Conservation (phyloP, 2,888 invertebrate species). For the Erebia aethiops region DNA sequence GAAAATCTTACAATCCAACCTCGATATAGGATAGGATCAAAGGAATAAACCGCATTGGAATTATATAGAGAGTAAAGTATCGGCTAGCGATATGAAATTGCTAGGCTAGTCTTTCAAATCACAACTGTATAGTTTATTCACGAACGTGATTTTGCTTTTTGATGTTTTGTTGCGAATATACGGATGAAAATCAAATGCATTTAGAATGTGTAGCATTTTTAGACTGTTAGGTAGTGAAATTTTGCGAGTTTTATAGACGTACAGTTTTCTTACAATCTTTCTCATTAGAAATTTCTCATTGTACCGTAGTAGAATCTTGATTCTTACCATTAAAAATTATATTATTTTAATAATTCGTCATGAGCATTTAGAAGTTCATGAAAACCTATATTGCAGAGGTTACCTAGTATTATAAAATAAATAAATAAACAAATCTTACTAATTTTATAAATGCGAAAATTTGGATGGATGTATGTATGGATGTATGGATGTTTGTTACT, state of each 20-base stretch:
- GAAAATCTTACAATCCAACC: constrained; percentile 35
- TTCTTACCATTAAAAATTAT: too few species aligned
- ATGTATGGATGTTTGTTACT: too few species aligned
- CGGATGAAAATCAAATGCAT: constrained; percentile 5
- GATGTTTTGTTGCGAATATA: constrained; percentile 6
- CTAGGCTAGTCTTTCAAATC: constrained; percentile 37
- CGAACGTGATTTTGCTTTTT: constrained; percentile 12
- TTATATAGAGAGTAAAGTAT: constrained; percentile 34
- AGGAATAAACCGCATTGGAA: constrained; percentile 38
- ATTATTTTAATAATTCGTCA: too few species aligned
- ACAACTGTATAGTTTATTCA: constrained; percentile 34
- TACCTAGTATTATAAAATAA: too few species aligned
- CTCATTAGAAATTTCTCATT: too few species aligned
- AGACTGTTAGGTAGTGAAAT: neutral
- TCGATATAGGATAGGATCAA: constrained; percentile 38
- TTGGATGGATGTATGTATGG: too few species aligned
- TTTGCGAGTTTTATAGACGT: neutral
- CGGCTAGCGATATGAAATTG: constrained; percentile 36
- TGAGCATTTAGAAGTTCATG: too few species aligned
- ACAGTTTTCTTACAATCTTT: too few species aligned
- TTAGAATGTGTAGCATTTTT: neutral
- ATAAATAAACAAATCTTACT: too few species aligned
- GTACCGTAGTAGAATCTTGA: too few species aligned
- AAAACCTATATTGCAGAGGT: too few species aligned
- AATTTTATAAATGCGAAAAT: too few species aligned